Percentiles rank a stretch among this genome's conserved stretches.
phyloP scores from a whole-genome alignment of 2,797 vertebrate species.

The Otolemur crassicaudatus region DNA sequence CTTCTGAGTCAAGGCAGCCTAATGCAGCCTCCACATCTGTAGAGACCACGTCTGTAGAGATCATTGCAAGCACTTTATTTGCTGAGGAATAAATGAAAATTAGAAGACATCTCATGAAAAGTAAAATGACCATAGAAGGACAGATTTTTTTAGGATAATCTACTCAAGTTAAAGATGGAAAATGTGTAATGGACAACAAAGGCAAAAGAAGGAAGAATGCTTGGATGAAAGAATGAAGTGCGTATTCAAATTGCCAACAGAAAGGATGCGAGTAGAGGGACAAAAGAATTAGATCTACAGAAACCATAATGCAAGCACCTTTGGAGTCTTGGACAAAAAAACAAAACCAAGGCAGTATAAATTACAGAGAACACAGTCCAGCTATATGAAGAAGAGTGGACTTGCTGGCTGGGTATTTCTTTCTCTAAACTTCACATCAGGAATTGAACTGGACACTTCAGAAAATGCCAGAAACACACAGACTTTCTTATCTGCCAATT shows the following conservation, averaged over 20 bases:
- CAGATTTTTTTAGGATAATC: neutral
- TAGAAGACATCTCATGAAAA: neutral
- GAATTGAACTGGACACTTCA: neutral
- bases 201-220: neutral
- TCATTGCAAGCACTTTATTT: neutral
- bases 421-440: neutral
- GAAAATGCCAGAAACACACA: neutral
- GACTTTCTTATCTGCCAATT: neutral
- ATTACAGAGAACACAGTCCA: neutral
- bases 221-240: neutral
- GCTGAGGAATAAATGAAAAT: neutral
- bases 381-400: neutral
- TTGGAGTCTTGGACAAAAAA: neutral
- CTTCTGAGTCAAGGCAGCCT: neutral
- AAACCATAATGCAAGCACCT: neutral
- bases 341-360: neutral
- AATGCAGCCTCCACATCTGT: neutral
- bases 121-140: neutral
- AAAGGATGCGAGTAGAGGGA: neutral
- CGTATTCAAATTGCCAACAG: neutral
- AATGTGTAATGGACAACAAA: neutral
- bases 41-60: no score
- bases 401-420: neutral
- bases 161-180: conserved; percentile 11
- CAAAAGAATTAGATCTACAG: neutral